Evolutionary conservation across 2,113 vertebrate genomes (phyloP), one percentile per base, ranked within the genome.

Genomic region (Lasiurus cinereus): DNA sequence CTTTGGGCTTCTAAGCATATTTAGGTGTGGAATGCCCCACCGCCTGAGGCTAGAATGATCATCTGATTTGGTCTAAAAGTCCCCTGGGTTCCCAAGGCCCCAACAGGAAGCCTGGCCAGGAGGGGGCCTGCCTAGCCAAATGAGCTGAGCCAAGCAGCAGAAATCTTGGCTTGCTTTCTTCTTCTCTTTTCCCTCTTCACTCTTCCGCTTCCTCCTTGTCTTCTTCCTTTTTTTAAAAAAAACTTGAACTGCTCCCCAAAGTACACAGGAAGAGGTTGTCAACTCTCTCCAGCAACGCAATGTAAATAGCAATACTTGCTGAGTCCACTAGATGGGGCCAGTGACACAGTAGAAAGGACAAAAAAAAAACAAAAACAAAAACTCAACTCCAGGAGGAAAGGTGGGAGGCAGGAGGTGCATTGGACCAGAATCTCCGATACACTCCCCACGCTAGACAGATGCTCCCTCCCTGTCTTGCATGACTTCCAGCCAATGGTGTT

Each of bases 261-360:
- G 27, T 33, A 69, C 77, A 83, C 56, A 52, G 88, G 56, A 77
- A 95, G 31, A 22, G 27, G 48, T 16, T 36, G 52, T 66, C 18
- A 13, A 10, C 24, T 24, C 24, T 54, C 14, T 73, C 16, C 70
- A 82, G 66, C 3, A 18, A 43, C 78, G 29, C 10, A 48, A 15
- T 2, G 31, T 46, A 74, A 93, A 76, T 0, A 92, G 69, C 91
- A 97, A 91, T 96, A 86, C 79, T 82, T 13, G 8, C 0, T 33
- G 22, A 31, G 88, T 39, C 92, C 97, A 96, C 96, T 94, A 97
- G 97, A 59, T 97, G 97, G 97, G 22, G 86, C 83, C 70, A 93
- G 83, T 21, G 93, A 86, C 21, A 14, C 74, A 79, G 73, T 1
- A 14, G 73, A 95, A 93, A 76, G 31, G 56, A 67, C 31, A 74